Percentiles rank a stretch among this genome's conserved stretches.
phyloP scores from a whole-genome alignment of 2,113 vertebrate genomes.

The Equus przewalskii region DNA sequence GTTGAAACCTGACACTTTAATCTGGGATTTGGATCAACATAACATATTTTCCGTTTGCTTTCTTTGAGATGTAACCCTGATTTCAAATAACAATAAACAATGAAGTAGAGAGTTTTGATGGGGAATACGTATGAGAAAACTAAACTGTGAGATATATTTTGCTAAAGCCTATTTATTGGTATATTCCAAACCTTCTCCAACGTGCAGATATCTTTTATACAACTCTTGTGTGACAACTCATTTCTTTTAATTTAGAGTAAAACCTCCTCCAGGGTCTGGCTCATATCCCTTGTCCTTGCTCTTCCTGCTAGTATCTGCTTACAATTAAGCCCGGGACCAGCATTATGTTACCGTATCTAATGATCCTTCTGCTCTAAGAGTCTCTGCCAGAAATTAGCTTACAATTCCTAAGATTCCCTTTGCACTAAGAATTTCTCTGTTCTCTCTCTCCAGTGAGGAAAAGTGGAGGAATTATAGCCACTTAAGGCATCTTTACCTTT shows the following conservation, averaged over 20 bases:
- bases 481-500: slow-evolving; percentile 1
- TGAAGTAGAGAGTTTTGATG: neutral
- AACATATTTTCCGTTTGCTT: slow-evolving; percentile 67
- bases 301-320: slow-evolving; percentile 69
- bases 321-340: slow-evolving; percentile 66
- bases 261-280: slow-evolving; percentile 68
- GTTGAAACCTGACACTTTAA: slow-evolving; percentile 72
- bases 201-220: slow-evolving; percentile 12
- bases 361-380: slow-evolving; percentile 55
- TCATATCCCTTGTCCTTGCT: slow-evolving; percentile 59
- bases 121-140: neutral
- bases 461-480: neutral
- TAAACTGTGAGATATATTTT: neutral
- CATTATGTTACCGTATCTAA: slow-evolving; percentile 69
- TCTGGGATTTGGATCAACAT: slow-evolving; percentile 67
- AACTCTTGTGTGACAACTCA: slow-evolving; percentile 46
- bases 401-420: slow-evolving; percentile 66
- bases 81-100: slow-evolving; percentile 43
- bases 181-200: neutral
- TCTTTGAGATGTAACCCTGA: slow-evolving; percentile 36
- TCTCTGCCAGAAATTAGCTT: slow-evolving; percentile 70
- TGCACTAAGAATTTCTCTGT: slow-evolving; percentile 28
- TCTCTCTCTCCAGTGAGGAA: slow-evolving; percentile 27
- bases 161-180: neutral
- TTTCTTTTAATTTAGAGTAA: slow-evolving; percentile 60